Conservation (phyloP, 2,113 vertebrate genomes). For the Tetrao urogallus region DNA sequence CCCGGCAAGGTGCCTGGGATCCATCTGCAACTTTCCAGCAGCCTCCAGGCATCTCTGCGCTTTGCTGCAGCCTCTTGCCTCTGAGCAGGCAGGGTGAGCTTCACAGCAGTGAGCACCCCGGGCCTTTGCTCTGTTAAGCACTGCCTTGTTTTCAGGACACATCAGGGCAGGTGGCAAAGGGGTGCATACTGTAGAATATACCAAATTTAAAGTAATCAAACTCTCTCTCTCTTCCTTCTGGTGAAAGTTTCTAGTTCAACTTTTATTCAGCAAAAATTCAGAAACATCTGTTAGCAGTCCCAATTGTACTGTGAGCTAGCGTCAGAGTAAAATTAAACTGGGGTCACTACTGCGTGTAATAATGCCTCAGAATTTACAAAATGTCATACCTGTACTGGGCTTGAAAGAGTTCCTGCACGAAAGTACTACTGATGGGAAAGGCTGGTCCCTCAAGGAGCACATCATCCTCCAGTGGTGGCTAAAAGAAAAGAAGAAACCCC, state of each 20-base stretch:
- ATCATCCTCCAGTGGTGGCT: conserved; percentile 92
- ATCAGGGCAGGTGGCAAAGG: neutral
- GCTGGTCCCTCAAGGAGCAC: conserved; percentile 87
- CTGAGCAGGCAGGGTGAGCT: neutral
- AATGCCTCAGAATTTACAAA: neutral
- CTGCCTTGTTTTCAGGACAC: neutral
- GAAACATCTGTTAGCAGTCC: neutral
- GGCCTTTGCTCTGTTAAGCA: neutral
- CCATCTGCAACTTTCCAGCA: neutral
- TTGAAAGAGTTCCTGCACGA: conserved; percentile 98
- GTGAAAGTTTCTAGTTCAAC: neutral
- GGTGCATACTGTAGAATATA: neutral
- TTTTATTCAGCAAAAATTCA: neutral
- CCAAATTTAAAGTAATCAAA: neutral
- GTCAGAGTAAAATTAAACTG: neutral
- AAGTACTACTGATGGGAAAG: conserved; percentile 91
- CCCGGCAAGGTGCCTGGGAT: neutral
- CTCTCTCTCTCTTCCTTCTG: neutral
- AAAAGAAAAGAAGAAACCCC: conserved; percentile 23
- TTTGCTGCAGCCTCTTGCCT: neutral
- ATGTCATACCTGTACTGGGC: conserved; percentile 92
- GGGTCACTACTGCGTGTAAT: neutral
- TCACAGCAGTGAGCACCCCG: neutral
- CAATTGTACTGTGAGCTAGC: neutral
- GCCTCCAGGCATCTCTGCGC: neutral